Conservation (phyloP, 2,113 vertebrate genomes). For the Sylvietta virens region DNA sequence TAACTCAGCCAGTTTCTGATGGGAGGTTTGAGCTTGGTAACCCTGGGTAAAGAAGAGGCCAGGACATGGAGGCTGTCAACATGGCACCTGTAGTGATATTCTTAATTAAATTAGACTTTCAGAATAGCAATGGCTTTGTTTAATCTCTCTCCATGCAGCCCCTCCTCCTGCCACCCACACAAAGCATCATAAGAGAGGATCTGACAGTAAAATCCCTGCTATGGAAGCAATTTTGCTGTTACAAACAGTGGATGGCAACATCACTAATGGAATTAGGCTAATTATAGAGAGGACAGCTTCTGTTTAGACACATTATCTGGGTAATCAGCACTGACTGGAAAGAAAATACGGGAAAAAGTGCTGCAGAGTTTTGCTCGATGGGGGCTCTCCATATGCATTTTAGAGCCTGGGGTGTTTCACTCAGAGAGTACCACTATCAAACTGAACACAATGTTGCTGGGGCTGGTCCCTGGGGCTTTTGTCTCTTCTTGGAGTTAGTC, state of each 20-base stretch:
- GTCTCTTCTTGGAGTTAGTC: background rate
- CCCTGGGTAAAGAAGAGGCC: background rate
- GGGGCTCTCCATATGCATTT: conserved; percentile 38
- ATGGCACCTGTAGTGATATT: conserved; percentile 59
- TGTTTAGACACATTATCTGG: conserved; percentile 73
- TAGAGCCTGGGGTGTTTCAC: conserved; percentile 39
- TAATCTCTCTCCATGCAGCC: conserved; percentile 57
- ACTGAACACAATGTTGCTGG: background rate
- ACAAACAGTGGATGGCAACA: conserved; percentile 72
- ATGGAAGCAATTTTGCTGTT: conserved; percentile 70
- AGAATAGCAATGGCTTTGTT: conserved; percentile 66
- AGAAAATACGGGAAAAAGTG: conserved; percentile 62
- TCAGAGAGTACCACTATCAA: background rate
- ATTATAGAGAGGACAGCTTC: conserved; percentile 74
- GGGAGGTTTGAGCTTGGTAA: background rate
- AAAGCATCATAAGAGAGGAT: conserved; percentile 66
- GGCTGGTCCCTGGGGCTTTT: background rate
- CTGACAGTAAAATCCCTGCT: conserved; percentile 68
- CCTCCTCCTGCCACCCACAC: conserved; percentile 65
- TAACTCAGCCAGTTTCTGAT: conserved; percentile 14
- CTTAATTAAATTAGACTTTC: conserved; percentile 70
- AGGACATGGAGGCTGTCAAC: conserved; percentile 30
- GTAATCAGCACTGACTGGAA: conserved; percentile 70
- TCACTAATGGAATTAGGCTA: conserved; percentile 74
- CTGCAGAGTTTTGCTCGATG: conserved; percentile 49